Conservation (phyloP, 1,140 invertebrate species). For the Drosophila kohkoa region DNA sequence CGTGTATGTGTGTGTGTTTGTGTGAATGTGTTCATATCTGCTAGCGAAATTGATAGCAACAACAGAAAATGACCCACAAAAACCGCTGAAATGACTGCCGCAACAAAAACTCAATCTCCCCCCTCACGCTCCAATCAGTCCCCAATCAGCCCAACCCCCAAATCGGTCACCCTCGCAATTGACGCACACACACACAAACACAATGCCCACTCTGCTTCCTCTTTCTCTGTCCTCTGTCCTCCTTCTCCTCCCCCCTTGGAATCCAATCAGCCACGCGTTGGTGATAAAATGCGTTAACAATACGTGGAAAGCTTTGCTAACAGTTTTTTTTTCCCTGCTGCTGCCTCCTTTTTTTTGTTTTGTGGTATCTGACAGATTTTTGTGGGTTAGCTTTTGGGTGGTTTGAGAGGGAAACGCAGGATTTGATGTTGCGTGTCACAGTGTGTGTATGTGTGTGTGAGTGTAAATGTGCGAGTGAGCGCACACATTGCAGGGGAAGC, state of each 20-base stretch:
- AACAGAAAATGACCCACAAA: slow-evolving; percentile 75
- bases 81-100: slow-evolving; percentile 44
- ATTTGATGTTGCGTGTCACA: neutral
- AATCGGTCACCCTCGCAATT: slow-evolving; percentile 5
- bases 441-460: slow-evolving; percentile 5
- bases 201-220: slow-evolving; percentile 14
- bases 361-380: slow-evolving; percentile 82
- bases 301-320: slow-evolving; percentile 81
- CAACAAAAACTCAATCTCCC: slow-evolving; percentile 9
- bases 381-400: slow-evolving; percentile 60
- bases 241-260: slow-evolving; percentile 41
- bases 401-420: neutral
- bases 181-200: slow-evolving; percentile 4
- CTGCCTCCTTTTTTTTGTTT: slow-evolving; percentile 49
- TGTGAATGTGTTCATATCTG: slow-evolving; percentile 20
- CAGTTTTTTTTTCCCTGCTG: slow-evolving; percentile 47
- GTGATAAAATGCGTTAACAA: slow-evolving; percentile 82
- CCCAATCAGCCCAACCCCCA: slow-evolving; percentile 11
- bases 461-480: neutral
- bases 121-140: neutral
- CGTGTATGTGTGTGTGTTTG: neutral
- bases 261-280: slow-evolving; percentile 82
- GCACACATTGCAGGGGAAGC: slow-evolving; percentile 11
- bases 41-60: slow-evolving; percentile 51
- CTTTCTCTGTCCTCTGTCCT: slow-evolving; percentile 4